Base-by-base conservation (phyloP, 2,888 invertebrate genomes). In the Galeruca laticollis region DNA sequence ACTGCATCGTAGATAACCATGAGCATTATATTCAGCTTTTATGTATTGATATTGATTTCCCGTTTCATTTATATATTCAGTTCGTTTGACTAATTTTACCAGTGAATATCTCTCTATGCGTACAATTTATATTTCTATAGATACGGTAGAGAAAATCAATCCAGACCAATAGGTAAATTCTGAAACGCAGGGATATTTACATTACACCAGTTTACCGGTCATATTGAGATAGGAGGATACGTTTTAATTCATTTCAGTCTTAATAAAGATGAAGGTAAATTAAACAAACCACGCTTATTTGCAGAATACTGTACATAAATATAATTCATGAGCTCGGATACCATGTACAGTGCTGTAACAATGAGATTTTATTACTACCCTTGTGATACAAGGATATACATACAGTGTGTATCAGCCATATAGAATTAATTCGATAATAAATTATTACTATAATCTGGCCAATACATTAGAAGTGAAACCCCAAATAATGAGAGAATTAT, bases 21-120 rank as follows among this genome's bases (percentile, higher is more conserved):
- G 71, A 70, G 70, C 78, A 77, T 79, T 79, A 79, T 78, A 79
- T 79, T 79, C 71, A 52, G 75, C 78, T 76, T 78, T 78, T 77
- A 79, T 79, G 77, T 77, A 77, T 76, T 78, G 76, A 71, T 79
- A 79, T 79, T 71, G 79, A 80, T 78, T 80, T 77, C 70, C 74
- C 75, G 73, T 80, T 79, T 74, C 74, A 74, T 71, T 73, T 73
- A 73, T 63, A 68, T 66, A 62, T 69, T 66, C 70, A 54, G 61
- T 69, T 75, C 75, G 74, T 75, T 74, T 73, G 69, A 68, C 75
- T 75, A 76, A 76, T 76, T n/a, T 75, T 75, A 69, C 71, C 47
- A 35, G 20, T 33, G 61, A 65, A 65, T 70, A 35, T 59, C 60
- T 51, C 60, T 60, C 15, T 67, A 37, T 49, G 40, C 56, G 21